phyloP scores from a whole-genome alignment of 2,113 vertebrate genomes.

The Tachysurus vachellii region DNA sequence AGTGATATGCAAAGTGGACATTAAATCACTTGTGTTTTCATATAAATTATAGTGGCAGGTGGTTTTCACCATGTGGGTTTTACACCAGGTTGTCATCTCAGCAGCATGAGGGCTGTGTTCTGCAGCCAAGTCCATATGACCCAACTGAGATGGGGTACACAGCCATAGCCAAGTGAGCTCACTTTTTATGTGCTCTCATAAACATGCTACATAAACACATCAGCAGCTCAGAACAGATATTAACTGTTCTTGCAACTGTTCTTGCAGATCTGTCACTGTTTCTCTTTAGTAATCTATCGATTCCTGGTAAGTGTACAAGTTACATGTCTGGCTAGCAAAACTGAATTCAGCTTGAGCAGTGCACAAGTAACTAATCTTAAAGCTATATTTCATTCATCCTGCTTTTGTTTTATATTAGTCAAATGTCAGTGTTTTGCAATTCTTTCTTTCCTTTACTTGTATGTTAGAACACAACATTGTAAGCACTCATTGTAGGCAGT shows the following conservation, averaged over 20 bases:
- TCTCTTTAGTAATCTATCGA: not conserved
- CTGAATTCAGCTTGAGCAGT: not conserved
- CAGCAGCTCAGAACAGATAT: not conserved
- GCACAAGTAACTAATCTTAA: not conserved
- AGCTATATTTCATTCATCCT: not conserved
- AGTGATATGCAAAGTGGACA: not conserved
- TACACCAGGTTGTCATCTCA: not conserved
- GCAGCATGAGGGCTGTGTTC: conserved; percentile 6
- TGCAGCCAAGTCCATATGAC: conserved; percentile 4
- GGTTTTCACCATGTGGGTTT: conserved; percentile 9
- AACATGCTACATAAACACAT: not conserved
- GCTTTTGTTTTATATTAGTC: not conserved
- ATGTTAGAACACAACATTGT: not conserved
- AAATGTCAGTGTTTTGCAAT: not conserved
- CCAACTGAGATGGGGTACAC: not conserved
- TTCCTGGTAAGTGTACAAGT: not conserved
- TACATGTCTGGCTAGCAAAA: not conserved
- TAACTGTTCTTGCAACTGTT: too few relatives aligned
- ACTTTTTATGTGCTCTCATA: not conserved
- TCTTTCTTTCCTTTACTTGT: not conserved
- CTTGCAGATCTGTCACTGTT: too few relatives aligned
- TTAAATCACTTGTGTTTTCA: not conserved
- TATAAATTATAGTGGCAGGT: not conserved
- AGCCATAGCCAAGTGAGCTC: not conserved
- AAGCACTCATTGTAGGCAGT: not conserved